Evolutionary conservation across 2,113 vertebrate species (phyloP), one percentile per base, ranked within the genome.

Genomic region (Hemichromis elongatus): DNA sequence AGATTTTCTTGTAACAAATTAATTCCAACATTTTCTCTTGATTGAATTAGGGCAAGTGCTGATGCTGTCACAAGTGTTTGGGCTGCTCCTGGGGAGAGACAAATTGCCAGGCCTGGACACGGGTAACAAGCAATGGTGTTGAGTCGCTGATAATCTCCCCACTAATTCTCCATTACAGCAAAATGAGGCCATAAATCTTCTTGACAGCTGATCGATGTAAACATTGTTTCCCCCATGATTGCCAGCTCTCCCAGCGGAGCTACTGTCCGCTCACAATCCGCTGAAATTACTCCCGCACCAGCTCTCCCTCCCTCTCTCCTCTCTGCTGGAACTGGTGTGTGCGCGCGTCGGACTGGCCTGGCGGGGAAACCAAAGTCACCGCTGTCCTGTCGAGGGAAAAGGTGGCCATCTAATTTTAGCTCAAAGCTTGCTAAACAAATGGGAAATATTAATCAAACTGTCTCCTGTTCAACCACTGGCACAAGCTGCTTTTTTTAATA

Each of bases 111-210:
- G 98, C 97, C 98, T 98, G 98, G 98, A 99, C 98, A 97, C 92
- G 97, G 97, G 98, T 99, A 99, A 99, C 99, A 99, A 98, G 98
- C 98, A 96, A 96, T 97, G 97, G 98, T 99, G 99, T 99, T 99
- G 98, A 99, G 98, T 99, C 99, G 97, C 98, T 99, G 99, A 99
- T 99, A 99, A 99, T 99, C 98, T 99, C 98, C 97, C 98, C 99
- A 99, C 99, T 99, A 99, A 99, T 99, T 99, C 99, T 99, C 99
- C 98, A 99, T 99, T 99, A 99, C 98, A 98, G 98, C 98, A 99
- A 99, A 99, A 99, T 99, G 98, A 99, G 99, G 98, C 98, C 99
- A 99, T 99, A 99, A 99, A 99, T 99, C 99, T 99, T 98, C 96
- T 94, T 99, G 99, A 99, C 99, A 99, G 99, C 97, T 99, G 99